Conservation (phyloP, 1,140 invertebrate genomes). For the Chymomyza costata region DNA sequence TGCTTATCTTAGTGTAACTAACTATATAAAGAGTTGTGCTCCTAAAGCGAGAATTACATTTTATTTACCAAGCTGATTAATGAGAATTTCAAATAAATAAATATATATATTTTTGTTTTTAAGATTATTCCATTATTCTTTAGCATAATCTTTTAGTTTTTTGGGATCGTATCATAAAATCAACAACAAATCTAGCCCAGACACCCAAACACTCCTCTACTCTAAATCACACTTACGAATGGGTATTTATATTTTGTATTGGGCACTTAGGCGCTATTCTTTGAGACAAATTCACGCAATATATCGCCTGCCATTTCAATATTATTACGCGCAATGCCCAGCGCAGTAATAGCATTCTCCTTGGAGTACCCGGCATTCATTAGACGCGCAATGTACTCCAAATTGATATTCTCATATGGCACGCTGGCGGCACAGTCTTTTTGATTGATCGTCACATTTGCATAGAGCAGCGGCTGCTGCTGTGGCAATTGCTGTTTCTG, state of each 20-base stretch:
- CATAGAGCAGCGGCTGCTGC: conserved; percentile 66
- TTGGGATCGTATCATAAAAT: conserved; percentile 22
- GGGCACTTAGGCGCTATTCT: conserved; percentile 66
- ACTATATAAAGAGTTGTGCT: conserved; percentile 42
- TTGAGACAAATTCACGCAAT: conserved; percentile 89
- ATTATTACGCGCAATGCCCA: conserved; percentile 94
- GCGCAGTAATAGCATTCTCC: conserved; percentile 90
- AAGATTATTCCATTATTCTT: conserved; percentile 27
- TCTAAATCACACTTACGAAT: conserved; percentile 15
- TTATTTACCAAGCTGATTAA: conserved; percentile 30
- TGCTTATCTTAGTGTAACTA: conserved; percentile 41
- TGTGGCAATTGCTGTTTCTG: conserved; percentile 31
- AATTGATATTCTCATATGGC: conserved; percentile 91
- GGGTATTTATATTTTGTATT: conserved; percentile 4
- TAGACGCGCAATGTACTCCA: conserved; percentile 91
- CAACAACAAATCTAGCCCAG: conserved; percentile 1
- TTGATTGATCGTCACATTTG: conserved; percentile 75
- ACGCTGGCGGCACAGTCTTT: conserved; percentile 76
- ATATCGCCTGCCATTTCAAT: conserved; percentile 96
- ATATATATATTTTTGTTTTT: too few relatives aligned
- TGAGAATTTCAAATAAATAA: conserved; percentile 28
- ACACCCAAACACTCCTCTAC: too few relatives aligned
- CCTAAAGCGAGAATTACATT: conserved; percentile 45
- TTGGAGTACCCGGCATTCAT: conserved; percentile 92
- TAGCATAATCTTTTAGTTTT: conserved; percentile 25